Base-by-base conservation (phyloP, 2,888 invertebrate species). In the Diarsia rubi region DNA sequence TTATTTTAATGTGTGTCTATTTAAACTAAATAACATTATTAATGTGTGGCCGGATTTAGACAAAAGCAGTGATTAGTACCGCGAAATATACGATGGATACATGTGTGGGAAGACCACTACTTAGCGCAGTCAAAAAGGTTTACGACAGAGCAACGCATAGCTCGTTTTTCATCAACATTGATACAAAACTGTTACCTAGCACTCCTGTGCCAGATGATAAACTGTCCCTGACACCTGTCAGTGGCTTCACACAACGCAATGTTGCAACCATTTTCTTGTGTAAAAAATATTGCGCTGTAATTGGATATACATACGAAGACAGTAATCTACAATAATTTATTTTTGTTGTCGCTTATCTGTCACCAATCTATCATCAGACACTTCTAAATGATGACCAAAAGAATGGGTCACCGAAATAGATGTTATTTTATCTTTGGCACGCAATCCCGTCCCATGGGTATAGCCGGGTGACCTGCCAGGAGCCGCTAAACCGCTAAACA, bases 1-100 rank as follows among this genome's bases (percentile, higher is more conserved):
- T 74, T 64, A 68, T 69, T 47, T 42, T 42, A 60, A 80, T 80
- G 24, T 79, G 49, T 63, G 27, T 16, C 52, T 31, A 80, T 79
- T 80, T 69, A 69, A 63, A 60, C n/a, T 42, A 47, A 59, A 74
- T 52, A 67, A 31, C 52, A 0, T 16, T 52, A 57, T 79, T 49
- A 68, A 47, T 24, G 27, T 42, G 14, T 44, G 16, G 70, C 69
- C 8, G 67, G 79, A 49, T 21, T n/a, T 12, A 21, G n/a, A 57
- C 47, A 49, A n/a, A 21, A 19, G 12, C 24, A 42, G 21, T n/a
- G 14, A 47, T 12, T 5, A 24, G 44, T 24, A 45, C 3, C 24
- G 3, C n/a, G 31, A 16, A 52, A 42, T 69, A 16, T 27, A 27
- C 14, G 24, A 47, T 27, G 5, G 11, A 1, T 31, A n/a, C 9